phyloP scores from a whole-genome alignment of 2,888 invertebrate genomes.

The Campoletis raptor region DNA sequence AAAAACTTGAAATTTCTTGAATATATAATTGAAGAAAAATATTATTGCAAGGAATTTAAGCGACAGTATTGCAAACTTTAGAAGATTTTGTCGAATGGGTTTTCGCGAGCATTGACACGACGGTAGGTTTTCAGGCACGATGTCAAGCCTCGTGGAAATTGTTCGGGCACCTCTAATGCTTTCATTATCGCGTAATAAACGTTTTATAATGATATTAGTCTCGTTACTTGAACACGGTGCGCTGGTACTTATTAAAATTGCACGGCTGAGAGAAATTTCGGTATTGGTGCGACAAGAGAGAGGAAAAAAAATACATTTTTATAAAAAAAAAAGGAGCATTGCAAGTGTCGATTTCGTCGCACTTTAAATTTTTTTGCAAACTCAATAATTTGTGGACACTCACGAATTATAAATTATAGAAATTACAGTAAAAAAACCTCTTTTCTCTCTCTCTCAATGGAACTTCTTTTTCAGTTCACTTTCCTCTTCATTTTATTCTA shows the following conservation, averaged over 20 bases:
- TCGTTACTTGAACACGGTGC: constrained; percentile 72
- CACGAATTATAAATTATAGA: too few species aligned
- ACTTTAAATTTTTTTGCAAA: neutral
- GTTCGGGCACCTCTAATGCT: constrained; percentile 74
- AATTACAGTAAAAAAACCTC: too few species aligned
- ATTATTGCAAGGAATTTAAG: neutral
- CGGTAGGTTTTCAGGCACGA: constrained; percentile 10
- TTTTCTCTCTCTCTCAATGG: too few species aligned
- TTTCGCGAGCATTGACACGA: neutral
- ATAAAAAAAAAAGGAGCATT: neutral
- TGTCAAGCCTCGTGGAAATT: constrained; percentile 48
- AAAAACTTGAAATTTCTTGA: neutral
- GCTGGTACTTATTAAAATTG: constrained; percentile 76
- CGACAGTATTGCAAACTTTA: neutral
- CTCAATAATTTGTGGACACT: neutral
- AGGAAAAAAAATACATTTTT: neutral
- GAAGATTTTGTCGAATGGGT: neutral
- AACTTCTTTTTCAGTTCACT: too few species aligned
- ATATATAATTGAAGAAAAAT: neutral
- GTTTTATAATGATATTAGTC: constrained; percentile 77
- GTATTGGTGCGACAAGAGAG: constrained; percentile 14
- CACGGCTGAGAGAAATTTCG: constrained; percentile 69
- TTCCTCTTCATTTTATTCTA: neutral
- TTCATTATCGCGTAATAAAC: constrained; percentile 76
- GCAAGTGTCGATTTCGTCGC: constrained; percentile 36